Base-by-base conservation (phyloP, 2,113 vertebrate species). In the Plecturocebus donacophilus region DNA sequence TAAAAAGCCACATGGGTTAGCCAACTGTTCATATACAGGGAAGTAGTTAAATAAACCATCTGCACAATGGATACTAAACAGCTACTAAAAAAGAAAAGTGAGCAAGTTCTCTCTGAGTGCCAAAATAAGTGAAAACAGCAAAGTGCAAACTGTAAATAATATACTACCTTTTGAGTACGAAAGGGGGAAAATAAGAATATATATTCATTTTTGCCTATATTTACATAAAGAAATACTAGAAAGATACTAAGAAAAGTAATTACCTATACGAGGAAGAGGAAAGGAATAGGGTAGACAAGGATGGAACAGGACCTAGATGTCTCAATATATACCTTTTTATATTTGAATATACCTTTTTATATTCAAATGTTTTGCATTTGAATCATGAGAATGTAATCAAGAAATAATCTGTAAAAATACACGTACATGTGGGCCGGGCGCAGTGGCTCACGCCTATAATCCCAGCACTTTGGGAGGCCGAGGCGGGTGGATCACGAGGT, bases 231-330 rank as follows among this genome's bases (percentile, higher is more conserved):
- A 89, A 92, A 83, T 83, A 79, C 80, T 71, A 54, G 70, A 92
- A 94, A 61, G n/a, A 45, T 40, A 94, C 19, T 73, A 94, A 64
- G 45, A 87, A 91, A 87, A 93, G 58, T 16, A 94, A 92, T 68
- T 86, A 76, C 38, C 17, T 73, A n/a, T 85, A 64, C 66, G 52
- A 35, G 77, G 54, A 87, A 95, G 86, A 47, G 11, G 40, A 84
- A n/a, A 87, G 54, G 8, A 80, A 95, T 2, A 14, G 30, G 35
- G 52, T 58, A 5, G 56, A 79, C 35, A 38, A 80, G 30, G 42
- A 81, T 66, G 45, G 6, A 20, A 49, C 0, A 92, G 27, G 27
- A 88, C 25, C 27, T 30, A 91, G 10, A 73, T 68, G 77, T 94
- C 5, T 20, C 66, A 82, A 52, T 79, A 56, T 58, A 56, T 38